phyloP scores from a whole-genome alignment of 92 coral and sea anemone species.

The Actinostola sp. region DNA sequence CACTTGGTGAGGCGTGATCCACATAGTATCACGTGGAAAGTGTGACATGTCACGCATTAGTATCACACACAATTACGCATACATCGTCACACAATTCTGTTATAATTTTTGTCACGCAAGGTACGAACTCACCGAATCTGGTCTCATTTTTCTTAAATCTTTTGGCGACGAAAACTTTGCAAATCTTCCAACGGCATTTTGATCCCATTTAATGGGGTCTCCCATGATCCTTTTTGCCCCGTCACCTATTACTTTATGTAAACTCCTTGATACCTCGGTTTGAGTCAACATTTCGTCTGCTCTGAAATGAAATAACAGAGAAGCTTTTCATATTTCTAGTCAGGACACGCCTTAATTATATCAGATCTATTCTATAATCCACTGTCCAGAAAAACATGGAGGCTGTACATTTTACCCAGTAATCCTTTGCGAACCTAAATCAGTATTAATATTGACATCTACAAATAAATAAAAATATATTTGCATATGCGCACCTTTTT shows the following conservation, averaged over 20 bases:
- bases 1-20: too few species aligned
- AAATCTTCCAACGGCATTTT: slow-evolving; percentile 11
- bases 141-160: slow-evolving; percentile 6
- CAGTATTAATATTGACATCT: too few species aligned
- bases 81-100: too few species aligned
- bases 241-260: slow-evolving; percentile 11
- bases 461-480: too few species aligned
- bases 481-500: too few species aligned
- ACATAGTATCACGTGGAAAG: too few species aligned
- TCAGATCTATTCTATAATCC: background rate
- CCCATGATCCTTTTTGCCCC: slow-evolving; percentile 10
- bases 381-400: too few species aligned
- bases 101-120: background rate
- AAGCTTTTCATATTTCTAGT: too few species aligned
- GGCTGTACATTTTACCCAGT: too few species aligned
- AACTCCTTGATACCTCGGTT: background rate
- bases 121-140: background rate
- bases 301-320: background rate
- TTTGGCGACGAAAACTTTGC: slow-evolving; percentile 11
- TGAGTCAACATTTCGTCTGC: background rate
- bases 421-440: too few species aligned
- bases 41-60: slow-evolving; percentile 3
- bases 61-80: background rate
- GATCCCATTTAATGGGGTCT: slow-evolving; percentile 18
- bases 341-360: too few species aligned